phyloP scores from a whole-genome alignment of 2,888 invertebrate species.

The Drosophila anceps region DNA sequence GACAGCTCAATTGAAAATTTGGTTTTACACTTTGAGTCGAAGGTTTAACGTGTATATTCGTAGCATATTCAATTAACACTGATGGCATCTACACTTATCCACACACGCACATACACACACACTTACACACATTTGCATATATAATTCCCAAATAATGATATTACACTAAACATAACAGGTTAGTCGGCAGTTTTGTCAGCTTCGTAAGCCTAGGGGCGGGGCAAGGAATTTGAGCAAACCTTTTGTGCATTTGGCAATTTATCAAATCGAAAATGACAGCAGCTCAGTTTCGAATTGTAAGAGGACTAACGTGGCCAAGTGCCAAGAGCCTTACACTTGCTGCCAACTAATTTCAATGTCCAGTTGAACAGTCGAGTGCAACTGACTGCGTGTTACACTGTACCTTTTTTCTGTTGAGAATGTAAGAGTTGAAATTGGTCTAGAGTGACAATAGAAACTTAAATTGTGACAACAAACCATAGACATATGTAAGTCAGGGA shows the following conservation, averaged over 20 bases:
- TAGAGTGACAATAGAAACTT: neutral
- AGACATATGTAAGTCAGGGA: too few species aligned
- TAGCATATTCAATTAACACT: conserved; percentile 38
- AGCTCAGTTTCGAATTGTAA: conserved; percentile 27
- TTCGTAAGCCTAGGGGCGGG: conserved; percentile 21
- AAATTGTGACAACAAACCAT: too few species aligned
- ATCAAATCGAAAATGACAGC: conserved; percentile 70
- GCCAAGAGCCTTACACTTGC: conserved; percentile 28
- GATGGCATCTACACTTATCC: conserved; percentile 13
- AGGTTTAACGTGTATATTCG: conserved; percentile 15
- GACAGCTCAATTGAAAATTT: conserved; percentile 18
- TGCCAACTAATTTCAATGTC: conserved; percentile 57
- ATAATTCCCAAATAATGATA: conserved; percentile 51
- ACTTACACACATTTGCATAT: conserved; percentile 36
- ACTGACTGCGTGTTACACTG: neutral
- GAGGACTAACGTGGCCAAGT: conserved; percentile 6
- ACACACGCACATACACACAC: neutral
- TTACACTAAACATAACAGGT: conserved; percentile 56
- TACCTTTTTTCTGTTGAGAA: too few species aligned
- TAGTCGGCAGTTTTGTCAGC: conserved; percentile 35
- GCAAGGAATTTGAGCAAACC: conserved; percentile 14
- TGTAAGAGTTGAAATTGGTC: neutral
- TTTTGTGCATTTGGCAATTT: conserved; percentile 60
- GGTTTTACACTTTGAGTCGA: conserved; percentile 20
- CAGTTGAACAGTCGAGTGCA: neutral